A percentile compares a stretch with the other conserved stretches of the same genome.
Conservation (phyloP, 2,797 vertebrate species). For the Okamejei kenojei region DNA sequence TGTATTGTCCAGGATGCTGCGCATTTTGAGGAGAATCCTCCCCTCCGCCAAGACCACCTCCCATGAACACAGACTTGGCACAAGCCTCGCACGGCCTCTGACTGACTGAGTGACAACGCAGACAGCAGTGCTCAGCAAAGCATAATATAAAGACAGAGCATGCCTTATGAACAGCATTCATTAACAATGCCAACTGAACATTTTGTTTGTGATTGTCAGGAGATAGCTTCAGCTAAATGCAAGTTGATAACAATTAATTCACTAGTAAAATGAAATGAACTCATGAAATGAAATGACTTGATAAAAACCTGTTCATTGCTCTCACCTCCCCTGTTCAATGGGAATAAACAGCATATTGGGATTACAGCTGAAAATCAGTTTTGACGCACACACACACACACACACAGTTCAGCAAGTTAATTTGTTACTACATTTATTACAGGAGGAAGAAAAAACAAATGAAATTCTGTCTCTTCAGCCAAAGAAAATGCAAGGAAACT, state of each 20-base stretch:
- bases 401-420: neutral
- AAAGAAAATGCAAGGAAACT: no score
- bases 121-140: neutral
- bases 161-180: neutral
- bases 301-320: neutral
- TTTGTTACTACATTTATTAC: neutral
- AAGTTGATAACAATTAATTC: slow-evolving; percentile 18
- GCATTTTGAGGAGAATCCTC: no score
- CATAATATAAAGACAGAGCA: neutral
- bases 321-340: neutral
- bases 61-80: neutral
- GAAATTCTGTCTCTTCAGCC: no score
- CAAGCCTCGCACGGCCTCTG: neutral
- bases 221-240: neutral
- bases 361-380: neutral
- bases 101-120: neutral
- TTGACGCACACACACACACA: neutral
- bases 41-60: no score
- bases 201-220: neutral
- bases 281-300: no score
- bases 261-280: neutral
- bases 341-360: neutral
- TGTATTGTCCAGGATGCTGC: no score
- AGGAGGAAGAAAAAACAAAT: no score
- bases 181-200: neutral